Percentiles rank a stretch among this genome's conserved stretches.
Conservation (phyloP, 1,140 invertebrate genomes). For the Drosophila bocqueti region DNA sequence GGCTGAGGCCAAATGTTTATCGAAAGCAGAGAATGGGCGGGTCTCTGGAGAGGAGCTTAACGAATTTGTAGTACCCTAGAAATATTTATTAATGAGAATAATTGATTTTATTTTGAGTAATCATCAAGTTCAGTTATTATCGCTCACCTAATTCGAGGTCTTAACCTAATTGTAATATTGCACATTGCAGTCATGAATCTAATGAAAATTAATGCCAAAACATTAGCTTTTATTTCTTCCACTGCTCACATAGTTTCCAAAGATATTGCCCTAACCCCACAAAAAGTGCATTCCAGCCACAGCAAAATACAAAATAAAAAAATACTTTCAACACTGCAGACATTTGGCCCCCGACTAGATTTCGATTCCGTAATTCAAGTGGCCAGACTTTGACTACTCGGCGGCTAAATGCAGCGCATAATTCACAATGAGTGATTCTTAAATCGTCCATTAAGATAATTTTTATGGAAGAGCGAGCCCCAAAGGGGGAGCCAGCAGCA, state of each 20-base stretch:
- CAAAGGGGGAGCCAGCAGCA: constrained; percentile 28
- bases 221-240: background rate
- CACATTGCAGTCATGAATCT: too few relatives aligned
- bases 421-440: constrained; percentile 84
- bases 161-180: background rate
- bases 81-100: background rate
- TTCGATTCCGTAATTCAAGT: constrained; percentile 50
- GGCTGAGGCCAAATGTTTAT: constrained; percentile 51
- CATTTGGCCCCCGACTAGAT: constrained; percentile 27
- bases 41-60: background rate
- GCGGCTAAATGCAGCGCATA: constrained; percentile 80
- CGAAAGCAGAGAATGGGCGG: constrained; percentile 18
- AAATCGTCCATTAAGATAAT: constrained; percentile 84
- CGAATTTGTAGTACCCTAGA: background rate
- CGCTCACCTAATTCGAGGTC: too few relatives aligned
- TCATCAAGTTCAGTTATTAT: background rate
- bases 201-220: background rate
- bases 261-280: background rate
- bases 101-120: background rate
- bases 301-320: constrained; percentile 9
- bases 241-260: background rate
- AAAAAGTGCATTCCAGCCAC: background rate
- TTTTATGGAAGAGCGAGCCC: constrained; percentile 74
- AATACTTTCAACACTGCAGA: constrained; percentile 57
- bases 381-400: constrained; percentile 66